Percentiles rank a stretch among this genome's conserved stretches.
phyloP scores from a whole-genome alignment of 2,797 vertebrate species.

The Coracias cyanogaster region DNA sequence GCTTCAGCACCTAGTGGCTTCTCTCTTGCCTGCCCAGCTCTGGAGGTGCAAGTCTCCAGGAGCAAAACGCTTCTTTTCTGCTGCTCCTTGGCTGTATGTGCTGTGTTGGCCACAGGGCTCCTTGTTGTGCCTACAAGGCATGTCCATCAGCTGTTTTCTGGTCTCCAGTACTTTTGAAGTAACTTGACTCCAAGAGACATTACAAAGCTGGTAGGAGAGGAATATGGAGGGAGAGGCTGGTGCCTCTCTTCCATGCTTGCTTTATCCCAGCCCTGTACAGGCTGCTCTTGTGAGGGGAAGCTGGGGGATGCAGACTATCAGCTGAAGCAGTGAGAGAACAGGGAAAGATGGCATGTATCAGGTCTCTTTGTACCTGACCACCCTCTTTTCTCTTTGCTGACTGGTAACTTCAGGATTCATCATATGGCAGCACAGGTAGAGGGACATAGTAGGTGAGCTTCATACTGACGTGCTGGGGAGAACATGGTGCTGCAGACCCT shows the following conservation, averaged over 20 bases:
- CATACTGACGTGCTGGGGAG: background rate
- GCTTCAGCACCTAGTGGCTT: background rate
- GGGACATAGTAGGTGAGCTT: background rate
- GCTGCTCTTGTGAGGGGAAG: background rate
- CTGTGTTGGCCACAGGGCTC: background rate
- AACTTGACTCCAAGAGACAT: background rate
- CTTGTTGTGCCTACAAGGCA: background rate
- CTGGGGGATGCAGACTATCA: background rate
- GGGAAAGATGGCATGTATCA: background rate
- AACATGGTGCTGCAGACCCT: background rate
- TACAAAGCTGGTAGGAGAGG: background rate
- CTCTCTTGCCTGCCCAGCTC: background rate
- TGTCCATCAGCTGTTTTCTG: background rate
- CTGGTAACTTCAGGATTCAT: background rate
- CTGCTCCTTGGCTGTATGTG: background rate
- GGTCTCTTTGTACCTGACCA: background rate
- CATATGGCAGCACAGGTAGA: background rate
- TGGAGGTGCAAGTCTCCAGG: background rate
- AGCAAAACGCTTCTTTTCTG: background rate
- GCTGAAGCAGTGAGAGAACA: background rate
- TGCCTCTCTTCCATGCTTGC: background rate
- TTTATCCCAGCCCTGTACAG: background rate
- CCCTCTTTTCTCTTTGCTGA: background rate
- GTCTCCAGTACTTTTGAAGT: background rate
- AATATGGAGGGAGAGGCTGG: background rate